These are phyloP conservation scores for Rhamnusium bicolor DNA, from an alignment of 2,888 invertebrate species.

Conservation along the genomic window DNA sequence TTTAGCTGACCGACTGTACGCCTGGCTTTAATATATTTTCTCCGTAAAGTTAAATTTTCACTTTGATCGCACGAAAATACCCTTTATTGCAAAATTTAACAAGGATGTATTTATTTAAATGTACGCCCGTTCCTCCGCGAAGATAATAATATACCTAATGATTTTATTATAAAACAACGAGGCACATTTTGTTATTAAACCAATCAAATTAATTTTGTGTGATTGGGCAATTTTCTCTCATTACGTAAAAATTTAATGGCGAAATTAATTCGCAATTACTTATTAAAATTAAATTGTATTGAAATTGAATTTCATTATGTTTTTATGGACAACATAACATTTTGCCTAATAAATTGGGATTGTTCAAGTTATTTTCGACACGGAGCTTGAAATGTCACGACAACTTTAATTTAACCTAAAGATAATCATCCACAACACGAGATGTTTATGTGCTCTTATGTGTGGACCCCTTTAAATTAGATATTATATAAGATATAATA, in stretches of 20 bases:
- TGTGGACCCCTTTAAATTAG: not conserved
- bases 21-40: constrained; percentile 56
- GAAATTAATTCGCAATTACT: constrained; percentile 32
- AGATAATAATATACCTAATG: not conserved
- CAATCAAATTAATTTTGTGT: constrained; percentile 31
- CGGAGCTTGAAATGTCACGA: constrained; percentile 32
- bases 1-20: constrained; percentile 52
- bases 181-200: constrained; percentile 21
- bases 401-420: constrained; percentile 13
- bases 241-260: constrained; percentile 36
- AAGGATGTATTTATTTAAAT: constrained; percentile 6
- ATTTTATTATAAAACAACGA: constrained; percentile 6
- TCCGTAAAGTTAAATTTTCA: constrained; percentile 52
- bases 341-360: constrained; percentile 33
- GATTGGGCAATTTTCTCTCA: constrained; percentile 31
- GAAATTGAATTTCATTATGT: constrained; percentile 36
- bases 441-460: not conserved
- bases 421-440: not conserved
- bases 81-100: constrained; percentile 4
- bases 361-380: constrained; percentile 36
- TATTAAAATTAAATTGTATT: constrained; percentile 35
- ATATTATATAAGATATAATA: too few relatives aligned
- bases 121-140: not conserved
- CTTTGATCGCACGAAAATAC: constrained; percentile 16
- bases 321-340: constrained; percentile 26